These are phyloP conservation scores for Pyralis farinalis DNA, from an alignment of 2,888 invertebrate species.

Conservation along the genomic window DNA sequence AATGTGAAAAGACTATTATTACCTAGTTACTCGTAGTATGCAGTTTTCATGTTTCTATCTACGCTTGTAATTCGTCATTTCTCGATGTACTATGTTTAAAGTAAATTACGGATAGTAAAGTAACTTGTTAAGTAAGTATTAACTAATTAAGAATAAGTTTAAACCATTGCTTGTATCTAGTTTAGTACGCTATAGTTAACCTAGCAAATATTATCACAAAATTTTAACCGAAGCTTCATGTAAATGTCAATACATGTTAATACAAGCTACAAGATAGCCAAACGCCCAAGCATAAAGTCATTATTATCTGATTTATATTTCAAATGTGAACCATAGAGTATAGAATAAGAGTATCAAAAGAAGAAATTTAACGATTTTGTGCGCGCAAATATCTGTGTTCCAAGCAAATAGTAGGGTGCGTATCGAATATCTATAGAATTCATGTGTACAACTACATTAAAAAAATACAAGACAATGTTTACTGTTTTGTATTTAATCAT, in stretches of 20 bases:
- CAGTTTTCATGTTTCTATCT: conserved; percentile 11
- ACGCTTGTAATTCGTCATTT: conserved; percentile 25
- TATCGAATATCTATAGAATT: too few relatives aligned
- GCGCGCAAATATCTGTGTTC: too few relatives aligned
- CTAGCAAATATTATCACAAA: conserved; percentile 7
- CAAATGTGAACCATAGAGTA: too few relatives aligned
- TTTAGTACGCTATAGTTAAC: background rate
- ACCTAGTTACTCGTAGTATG: too few relatives aligned
- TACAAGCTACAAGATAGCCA: conserved; percentile 34
- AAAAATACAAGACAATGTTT: too few relatives aligned
- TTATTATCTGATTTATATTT: too few relatives aligned
- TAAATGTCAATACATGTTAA: conserved; percentile 16
- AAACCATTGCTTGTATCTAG: background rate
- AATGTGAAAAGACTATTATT: conserved; percentile 9
- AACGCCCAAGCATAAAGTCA: conserved; percentile 21
- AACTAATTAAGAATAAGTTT: conserved; percentile 8
- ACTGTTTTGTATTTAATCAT: too few relatives aligned
- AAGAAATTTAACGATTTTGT: too few relatives aligned
- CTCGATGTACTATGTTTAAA: conserved; percentile 16
- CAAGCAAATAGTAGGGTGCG: too few relatives aligned
- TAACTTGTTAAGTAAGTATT: background rate
- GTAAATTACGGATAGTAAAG: conserved; percentile 1
- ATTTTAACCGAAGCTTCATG: conserved; percentile 1
- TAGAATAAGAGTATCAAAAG: too few relatives aligned
- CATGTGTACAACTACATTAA: too few relatives aligned